These are phyloP conservation scores for Delia radicum DNA, from an alignment of 1,140 invertebrate genomes.

Conservation along the genomic window DNA sequence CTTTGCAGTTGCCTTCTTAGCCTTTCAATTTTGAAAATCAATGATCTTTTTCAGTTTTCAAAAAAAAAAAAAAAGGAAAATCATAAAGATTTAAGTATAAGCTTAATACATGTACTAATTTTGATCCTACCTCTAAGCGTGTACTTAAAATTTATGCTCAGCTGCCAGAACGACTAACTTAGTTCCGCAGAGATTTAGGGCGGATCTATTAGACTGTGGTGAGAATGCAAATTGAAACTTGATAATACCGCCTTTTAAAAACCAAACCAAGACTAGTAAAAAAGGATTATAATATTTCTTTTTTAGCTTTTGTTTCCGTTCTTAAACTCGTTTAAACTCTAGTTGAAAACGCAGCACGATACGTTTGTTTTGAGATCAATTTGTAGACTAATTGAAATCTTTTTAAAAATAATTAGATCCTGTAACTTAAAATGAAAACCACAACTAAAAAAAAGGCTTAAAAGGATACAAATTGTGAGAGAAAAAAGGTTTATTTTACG, in stretches of 20 bases:
- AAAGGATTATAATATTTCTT: too few relatives aligned
- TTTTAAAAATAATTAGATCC: constrained; percentile 39
- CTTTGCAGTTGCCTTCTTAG: constrained; percentile 9
- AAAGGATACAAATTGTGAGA: neutral
- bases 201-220: constrained; percentile 16
- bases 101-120: neutral
- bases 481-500: too few relatives aligned
- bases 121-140: neutral
- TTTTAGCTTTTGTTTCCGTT: neutral
- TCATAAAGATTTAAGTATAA: neutral
- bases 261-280: too few relatives aligned
- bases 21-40: neutral
- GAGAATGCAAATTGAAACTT: neutral
- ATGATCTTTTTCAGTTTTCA: neutral
- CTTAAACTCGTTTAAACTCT: neutral
- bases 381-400: constrained; percentile 55
- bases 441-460: neutral
- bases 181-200: neutral
- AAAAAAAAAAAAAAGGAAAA: neutral
- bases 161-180: neutral
- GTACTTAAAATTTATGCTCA: neutral
- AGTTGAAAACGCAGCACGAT: constrained; percentile 22
- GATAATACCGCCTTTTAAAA: too few relatives aligned
- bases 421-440: neutral
- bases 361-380: constrained; percentile 53